These are phyloP conservation scores for Adrianichthys oophorus DNA, from an alignment of 2,797 vertebrate species.

Conservation along the genomic window DNA sequence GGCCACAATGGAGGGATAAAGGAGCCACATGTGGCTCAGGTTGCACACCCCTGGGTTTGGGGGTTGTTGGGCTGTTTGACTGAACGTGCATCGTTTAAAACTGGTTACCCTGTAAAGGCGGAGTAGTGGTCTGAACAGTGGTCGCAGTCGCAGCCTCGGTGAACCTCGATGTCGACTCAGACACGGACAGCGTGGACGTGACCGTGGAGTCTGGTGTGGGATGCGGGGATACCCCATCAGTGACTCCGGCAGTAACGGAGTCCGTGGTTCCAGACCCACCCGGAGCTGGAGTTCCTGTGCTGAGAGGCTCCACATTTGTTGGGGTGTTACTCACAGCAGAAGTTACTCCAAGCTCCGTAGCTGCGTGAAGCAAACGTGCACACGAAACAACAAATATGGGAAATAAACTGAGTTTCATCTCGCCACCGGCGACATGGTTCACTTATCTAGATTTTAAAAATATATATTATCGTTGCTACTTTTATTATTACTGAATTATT, in stretches of 20 bases:
- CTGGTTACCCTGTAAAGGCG: conserved; percentile 33
- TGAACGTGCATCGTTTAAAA: background rate
- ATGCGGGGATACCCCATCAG: background rate
- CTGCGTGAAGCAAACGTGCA: conserved; percentile 21
- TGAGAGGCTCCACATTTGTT: background rate
- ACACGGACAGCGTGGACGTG: background rate
- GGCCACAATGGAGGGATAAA: too few species aligned
- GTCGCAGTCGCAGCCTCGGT: conserved; percentile 22
- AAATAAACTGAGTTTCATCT: conserved; percentile 46
- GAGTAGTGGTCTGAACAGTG: conserved; percentile 8
- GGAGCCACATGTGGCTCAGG: too few species aligned
- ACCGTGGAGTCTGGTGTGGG: background rate
- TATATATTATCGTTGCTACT: too few species aligned
- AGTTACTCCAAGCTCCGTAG: conserved; percentile 16
- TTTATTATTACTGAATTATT: too few species aligned
- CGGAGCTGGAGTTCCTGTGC: conserved; percentile 33
- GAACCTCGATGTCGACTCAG: conserved; percentile 11
- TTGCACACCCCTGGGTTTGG: too few species aligned
- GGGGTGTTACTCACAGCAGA: background rate
- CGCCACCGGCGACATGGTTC: conserved; percentile 15
- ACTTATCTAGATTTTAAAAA: too few species aligned
- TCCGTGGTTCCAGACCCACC: background rate
- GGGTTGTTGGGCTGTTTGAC: too few species aligned
- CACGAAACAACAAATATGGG: conserved; percentile 30
- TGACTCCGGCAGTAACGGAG: background rate